Conservation (phyloP, 2,888 invertebrate species). For the Fragum fragum region DNA sequence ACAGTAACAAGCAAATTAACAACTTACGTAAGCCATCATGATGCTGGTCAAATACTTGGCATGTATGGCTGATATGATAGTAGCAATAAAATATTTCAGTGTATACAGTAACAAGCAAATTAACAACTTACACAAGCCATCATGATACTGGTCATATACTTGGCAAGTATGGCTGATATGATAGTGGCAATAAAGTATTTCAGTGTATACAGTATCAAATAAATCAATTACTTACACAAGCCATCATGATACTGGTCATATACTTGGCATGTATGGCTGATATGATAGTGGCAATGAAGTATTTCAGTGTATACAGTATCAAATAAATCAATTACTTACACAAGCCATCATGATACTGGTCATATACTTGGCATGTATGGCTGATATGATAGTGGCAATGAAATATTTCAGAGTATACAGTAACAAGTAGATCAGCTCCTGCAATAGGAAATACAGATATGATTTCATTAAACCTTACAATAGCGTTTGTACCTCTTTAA, state of each 20-base stretch:
- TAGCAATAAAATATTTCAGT: constrained; percentile 52
- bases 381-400: constrained; percentile 50
- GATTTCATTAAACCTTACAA: too few relatives aligned
- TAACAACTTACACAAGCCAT: constrained; percentile 58
- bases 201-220: constrained; percentile 54
- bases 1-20: constrained; percentile 51
- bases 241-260: constrained; percentile 43
- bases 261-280: constrained; percentile 33
- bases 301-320: constrained; percentile 57
- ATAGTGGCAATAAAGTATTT: constrained; percentile 57
- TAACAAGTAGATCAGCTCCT: constrained; percentile 61
- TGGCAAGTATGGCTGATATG: constrained; percentile 40
- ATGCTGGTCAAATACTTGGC: constrained; percentile 31
- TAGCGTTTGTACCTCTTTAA: too few relatives aligned
- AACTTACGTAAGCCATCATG: constrained; percentile 58
- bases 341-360: constrained; percentile 53
- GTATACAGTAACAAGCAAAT: constrained; percentile 52
- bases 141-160: constrained; percentile 36
- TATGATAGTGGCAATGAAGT: constrained; percentile 51
- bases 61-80: constrained; percentile 48
- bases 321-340: constrained; percentile 53
- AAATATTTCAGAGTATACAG: constrained; percentile 59
- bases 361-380: constrained; percentile 24
- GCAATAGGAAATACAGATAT: too few relatives aligned
- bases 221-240: constrained; percentile 51